A percentile compares a stretch with the other conserved stretches of the same genome.
phyloP scores from a whole-genome alignment of 2,113 vertebrate species.

The Athene cunicularia region DNA sequence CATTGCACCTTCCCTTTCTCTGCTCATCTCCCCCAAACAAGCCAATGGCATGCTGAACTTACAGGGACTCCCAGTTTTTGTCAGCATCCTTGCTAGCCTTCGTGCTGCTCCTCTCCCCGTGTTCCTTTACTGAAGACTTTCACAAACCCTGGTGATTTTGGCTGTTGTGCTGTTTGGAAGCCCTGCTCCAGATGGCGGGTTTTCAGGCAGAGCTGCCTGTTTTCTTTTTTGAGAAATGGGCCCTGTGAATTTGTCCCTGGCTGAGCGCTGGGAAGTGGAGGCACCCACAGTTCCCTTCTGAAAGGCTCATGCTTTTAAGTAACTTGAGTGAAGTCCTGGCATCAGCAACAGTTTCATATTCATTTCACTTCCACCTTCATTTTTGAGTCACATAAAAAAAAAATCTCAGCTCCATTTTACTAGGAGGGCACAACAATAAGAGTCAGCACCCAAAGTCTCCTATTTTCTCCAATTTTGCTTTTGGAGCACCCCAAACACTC shows the following conservation, averaged over 20 bases:
- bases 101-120: not conserved
- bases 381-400: not conserved
- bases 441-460: not conserved
- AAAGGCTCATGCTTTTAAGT: not conserved
- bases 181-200: not conserved
- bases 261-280: not conserved
- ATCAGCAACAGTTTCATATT: not conserved
- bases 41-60: not conserved
- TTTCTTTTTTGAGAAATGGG: not conserved
- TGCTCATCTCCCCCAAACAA: not conserved
- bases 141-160: not conserved
- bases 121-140: not conserved
- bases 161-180: not conserved
- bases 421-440: fast-evolving
- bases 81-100: not conserved
- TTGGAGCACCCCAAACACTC: not conserved
- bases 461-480: not conserved
- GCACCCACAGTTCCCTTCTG: not conserved
- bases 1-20: not conserved
- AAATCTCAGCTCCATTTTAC: not conserved
- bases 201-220: not conserved
- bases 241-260: not conserved
- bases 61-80: not conserved
- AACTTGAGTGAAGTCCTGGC: not conserved
- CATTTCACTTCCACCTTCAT: not conserved